Evolutionary conservation across 2,888 invertebrate genomes (phyloP).

Genomic region (Brassicogethes aeneus): DNA sequence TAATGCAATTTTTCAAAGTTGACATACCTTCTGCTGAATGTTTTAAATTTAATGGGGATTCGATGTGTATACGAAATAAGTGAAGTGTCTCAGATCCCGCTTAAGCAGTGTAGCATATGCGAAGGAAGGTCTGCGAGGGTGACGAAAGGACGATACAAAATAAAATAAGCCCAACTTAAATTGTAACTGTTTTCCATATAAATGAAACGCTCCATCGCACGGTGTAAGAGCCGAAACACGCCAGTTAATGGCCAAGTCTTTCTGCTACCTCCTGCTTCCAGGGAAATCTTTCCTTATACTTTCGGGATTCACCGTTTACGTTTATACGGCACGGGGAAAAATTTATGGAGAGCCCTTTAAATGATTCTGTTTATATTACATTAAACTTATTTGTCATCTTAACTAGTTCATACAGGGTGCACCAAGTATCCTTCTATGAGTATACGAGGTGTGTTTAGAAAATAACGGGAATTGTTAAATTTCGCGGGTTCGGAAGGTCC

Average conservation of each 20-base stretch:
- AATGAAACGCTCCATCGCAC: constrained; percentile 9
- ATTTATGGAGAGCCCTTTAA: background rate
- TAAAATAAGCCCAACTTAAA: constrained; percentile 2
- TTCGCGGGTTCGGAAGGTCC: too few relatives aligned
- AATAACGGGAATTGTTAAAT: too few relatives aligned
- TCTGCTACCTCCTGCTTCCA: background rate
- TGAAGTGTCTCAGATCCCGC: too few relatives aligned
- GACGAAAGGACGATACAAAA: background rate
- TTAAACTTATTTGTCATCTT: background rate
- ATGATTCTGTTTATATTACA: background rate
- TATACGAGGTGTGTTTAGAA: too few relatives aligned
- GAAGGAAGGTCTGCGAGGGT: background rate
- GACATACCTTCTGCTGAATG: too few relatives aligned
- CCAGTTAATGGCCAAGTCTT: constrained; percentile 2
- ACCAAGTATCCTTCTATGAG: too few relatives aligned
- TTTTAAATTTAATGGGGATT: too few relatives aligned
- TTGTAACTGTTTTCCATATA: constrained; percentile 11
- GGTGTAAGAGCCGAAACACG: constrained; percentile 2
- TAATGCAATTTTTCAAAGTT: too few relatives aligned
- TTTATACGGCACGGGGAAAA: background rate
- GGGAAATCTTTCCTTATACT: background rate
- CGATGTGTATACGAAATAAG: too few relatives aligned
- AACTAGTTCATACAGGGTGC: background rate
- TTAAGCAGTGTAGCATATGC: background rate
- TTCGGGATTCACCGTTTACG: background rate